Percentiles rank a stretch among this genome's conserved stretches.
Conservation (phyloP, 2,113 vertebrate genomes). For the Ctenodactylus gundi region DNA sequence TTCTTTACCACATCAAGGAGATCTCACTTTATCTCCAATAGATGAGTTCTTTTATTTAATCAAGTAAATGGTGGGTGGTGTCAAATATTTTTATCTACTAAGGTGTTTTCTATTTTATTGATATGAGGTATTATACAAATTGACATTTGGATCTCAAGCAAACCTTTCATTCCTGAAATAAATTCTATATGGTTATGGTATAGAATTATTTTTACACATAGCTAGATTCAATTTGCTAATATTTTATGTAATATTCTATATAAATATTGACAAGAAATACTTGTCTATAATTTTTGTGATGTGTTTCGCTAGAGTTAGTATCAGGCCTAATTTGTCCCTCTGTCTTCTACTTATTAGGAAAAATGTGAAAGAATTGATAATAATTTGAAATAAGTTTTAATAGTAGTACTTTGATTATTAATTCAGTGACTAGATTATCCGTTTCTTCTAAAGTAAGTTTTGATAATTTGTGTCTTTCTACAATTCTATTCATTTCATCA, state of each 20-base stretch:
- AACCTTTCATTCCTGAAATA: not conserved
- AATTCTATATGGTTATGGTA: not conserved
- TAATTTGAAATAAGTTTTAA: not conserved
- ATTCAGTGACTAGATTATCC: not conserved
- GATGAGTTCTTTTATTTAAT: not conserved
- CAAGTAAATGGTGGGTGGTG: not conserved
- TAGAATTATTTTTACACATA: not conserved
- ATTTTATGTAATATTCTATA: not conserved
- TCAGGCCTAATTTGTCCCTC: too few relatives aligned
- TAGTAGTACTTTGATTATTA: not conserved
- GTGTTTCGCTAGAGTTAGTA: not conserved
- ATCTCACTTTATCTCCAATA: not conserved
- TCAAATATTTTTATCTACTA: not conserved
- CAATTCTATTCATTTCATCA: not conserved
- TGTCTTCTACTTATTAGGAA: not conserved
- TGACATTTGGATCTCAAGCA: not conserved
- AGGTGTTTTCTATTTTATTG: not conserved
- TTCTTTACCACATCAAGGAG: not conserved
- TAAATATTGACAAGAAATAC: not conserved
- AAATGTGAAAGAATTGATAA: not conserved
- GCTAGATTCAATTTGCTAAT: not conserved
- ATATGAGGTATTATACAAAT: not conserved
- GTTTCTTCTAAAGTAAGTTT: not conserved
- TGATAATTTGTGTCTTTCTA: not conserved
- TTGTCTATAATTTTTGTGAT: not conserved